phyloP scores from a whole-genome alignment of 2,113 vertebrate species.

The Okapia johnstoni region DNA sequence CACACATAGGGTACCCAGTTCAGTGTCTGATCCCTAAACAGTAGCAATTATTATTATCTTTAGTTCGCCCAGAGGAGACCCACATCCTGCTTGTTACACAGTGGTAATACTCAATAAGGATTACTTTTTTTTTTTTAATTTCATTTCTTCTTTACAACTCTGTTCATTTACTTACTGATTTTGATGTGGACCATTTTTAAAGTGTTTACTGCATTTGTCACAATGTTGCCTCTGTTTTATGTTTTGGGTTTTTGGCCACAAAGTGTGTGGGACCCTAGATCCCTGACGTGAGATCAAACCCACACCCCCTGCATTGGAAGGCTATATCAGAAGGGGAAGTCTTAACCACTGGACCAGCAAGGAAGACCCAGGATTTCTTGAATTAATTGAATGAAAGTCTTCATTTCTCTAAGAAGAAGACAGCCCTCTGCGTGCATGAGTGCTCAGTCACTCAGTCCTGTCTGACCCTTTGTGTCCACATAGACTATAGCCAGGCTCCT shows the following conservation, averaged over 20 bases:
- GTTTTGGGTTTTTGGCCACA: neutral
- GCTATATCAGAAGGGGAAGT: neutral
- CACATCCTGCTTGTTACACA: neutral
- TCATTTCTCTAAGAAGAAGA: neutral
- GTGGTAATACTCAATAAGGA: neutral
- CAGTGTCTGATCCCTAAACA: neutral
- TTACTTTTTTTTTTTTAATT: neutral
- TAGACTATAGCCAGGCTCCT: neutral
- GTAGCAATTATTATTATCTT: no score
- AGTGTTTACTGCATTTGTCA: neutral
- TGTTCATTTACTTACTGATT: neutral
- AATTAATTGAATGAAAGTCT: neutral
- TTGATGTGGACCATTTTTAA: neutral
- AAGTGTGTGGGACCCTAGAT: neutral
- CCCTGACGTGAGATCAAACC: neutral
- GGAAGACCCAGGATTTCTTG: neutral
- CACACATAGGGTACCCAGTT: accelerated
- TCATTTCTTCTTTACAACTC: neutral
- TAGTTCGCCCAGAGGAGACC: neutral
- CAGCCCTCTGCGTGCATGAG: neutral
- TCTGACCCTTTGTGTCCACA: neutral
- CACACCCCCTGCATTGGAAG: neutral
- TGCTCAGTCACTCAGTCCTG: neutral
- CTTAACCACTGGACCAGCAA: neutral
- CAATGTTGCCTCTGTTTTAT: neutral